Percentiles rank a stretch among this genome's conserved stretches.
Conservation (phyloP, 2,113 vertebrate species). For the Tamias sibiricus region DNA sequence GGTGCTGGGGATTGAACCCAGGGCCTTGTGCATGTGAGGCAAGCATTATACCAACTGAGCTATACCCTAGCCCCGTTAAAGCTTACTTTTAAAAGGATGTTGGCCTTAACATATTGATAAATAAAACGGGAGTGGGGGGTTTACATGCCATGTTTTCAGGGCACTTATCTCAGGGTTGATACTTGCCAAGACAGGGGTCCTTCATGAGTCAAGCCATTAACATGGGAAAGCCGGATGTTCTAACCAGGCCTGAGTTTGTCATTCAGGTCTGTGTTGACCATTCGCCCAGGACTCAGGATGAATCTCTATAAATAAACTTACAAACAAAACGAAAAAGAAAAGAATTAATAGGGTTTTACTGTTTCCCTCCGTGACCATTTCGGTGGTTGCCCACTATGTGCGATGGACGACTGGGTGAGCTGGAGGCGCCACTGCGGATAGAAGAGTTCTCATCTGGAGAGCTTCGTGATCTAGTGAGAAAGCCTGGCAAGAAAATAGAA, state of each 20-base stretch:
- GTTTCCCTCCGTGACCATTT: not conserved
- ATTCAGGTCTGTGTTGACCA: not conserved
- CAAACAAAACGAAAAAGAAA: not conserved
- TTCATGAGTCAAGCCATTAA: not conserved
- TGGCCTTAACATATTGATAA: not conserved
- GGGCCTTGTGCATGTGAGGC: no score
- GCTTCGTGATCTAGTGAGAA: not conserved
- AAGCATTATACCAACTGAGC: no score
- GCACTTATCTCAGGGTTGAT: constrained; percentile 21
- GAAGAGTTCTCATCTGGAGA: not conserved
- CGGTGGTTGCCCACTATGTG: not conserved
- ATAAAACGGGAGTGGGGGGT: not conserved
- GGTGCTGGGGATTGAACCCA: no score
- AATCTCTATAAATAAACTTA: constrained; percentile 17
- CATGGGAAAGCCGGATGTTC: not conserved
- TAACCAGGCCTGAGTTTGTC: not conserved
- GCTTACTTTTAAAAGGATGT: not conserved
- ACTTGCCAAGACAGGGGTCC: not conserved
- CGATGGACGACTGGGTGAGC: not conserved
- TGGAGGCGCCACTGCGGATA: not conserved
- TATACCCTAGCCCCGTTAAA: no score
- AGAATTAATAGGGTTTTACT: not conserved
- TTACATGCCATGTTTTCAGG: not conserved
- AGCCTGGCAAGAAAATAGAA: not conserved
- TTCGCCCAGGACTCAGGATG: not conserved